Evolutionary conservation across 2,113 vertebrate genomes (phyloP).

Genomic region (Atherinomorus stipes): DNA sequence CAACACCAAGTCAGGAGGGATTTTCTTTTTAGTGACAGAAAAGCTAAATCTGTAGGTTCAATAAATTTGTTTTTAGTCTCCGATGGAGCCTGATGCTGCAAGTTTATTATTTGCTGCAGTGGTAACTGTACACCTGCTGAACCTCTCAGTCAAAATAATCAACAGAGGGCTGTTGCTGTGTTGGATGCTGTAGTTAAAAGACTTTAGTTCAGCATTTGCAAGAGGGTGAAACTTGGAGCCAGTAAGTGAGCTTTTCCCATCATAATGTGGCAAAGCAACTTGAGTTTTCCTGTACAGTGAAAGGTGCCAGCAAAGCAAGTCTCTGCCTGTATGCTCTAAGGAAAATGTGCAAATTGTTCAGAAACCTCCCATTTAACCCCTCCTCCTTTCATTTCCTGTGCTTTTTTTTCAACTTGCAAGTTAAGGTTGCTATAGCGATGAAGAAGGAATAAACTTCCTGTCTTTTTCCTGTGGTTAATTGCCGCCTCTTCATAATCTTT

Average conservation of each 20-base stretch:
- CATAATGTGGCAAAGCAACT: not conserved
- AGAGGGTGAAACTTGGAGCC: not conserved
- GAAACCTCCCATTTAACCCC: constrained; percentile 53
- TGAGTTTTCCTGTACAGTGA: constrained; percentile 22
- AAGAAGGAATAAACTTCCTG: constrained; percentile 73
- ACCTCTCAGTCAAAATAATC: not conserved
- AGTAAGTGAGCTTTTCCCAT: not conserved
- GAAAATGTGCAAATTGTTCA: constrained; percentile 52
- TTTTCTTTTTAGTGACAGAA: not conserved
- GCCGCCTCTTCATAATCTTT: constrained; percentile 33
- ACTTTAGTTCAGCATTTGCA: not conserved
- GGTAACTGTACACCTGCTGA: not conserved
- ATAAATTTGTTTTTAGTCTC: no score
- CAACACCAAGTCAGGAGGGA: not conserved
- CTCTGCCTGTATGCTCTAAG: constrained; percentile 35
- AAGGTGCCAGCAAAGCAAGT: constrained; percentile 43
- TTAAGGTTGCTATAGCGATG: constrained; percentile 70
- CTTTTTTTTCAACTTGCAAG: constrained; percentile 35
- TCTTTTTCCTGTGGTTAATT: constrained; percentile 56
- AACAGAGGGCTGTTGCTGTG: not conserved
- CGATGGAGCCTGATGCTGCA: not conserved
- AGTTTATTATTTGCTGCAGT: not conserved
- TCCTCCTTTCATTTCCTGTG: constrained; percentile 76
- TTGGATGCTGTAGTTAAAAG: not conserved
- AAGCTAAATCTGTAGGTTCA: no score